Base-by-base conservation (phyloP, 2,113 vertebrate genomes). In the Psilopsiagon aymara region DNA sequence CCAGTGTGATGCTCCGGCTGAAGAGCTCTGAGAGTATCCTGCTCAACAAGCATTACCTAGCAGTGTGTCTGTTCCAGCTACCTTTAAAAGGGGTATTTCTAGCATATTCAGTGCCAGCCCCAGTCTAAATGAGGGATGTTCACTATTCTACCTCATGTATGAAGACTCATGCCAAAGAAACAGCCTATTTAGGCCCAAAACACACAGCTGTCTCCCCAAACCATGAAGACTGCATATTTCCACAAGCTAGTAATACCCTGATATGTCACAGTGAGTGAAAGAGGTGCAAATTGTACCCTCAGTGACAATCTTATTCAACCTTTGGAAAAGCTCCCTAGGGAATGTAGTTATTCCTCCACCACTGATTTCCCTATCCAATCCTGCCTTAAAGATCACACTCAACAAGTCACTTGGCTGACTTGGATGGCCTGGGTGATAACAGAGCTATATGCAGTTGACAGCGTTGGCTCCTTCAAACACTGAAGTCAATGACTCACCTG, bases 401-500 rank as follows among this genome's bases (percentile, higher is more conserved):
- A 51, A 16, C 53, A 41, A 37, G 63, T 35, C 70, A 66, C 14
- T 2, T 2, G 1, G 57, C 73, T 47, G 64, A 47, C 57, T 67
- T 6, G 51, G 41, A 3, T 24, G n/a, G 23, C 57, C 62, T 25
- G 47, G 47, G 44, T 46, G 5, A 24, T 0, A 10, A 73, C 74
- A 88, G 88, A 84, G 88, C 83, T 86, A 59, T 16, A 4, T n/a
- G 92, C 57, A 62, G 78, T 8, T 37, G 63, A 3, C 19, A 79
- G 60, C 31, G 1, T 24, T 23, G 55, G 69, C 6, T 81, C 80
- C 91, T 63, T 74, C 94, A 28, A 52, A 16, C 62, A 1, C 7
- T 28, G 59, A 20, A 88, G 68, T 11, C 80, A 33, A 9, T 82
- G 81, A 82, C 86, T 95, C 94, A 95, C 95, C 88, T 82, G 76